Conservation (phyloP, 2,888 invertebrate species). For the Hipparchia sbordonii region DNA sequence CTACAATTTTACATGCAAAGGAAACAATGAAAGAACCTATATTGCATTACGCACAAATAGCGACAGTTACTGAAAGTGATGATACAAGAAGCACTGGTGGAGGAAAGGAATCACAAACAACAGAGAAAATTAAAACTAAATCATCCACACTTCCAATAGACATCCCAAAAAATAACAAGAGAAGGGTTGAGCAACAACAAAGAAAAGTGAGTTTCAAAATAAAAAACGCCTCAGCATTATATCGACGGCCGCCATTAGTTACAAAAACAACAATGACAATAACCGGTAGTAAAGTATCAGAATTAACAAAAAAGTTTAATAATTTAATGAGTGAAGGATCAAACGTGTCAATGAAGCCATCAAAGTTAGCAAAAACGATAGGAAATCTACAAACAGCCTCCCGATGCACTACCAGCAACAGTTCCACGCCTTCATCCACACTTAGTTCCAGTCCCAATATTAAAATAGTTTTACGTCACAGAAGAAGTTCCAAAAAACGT, state of each 20-base stretch:
- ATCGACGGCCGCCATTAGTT: constrained; percentile 69
- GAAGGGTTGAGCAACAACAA: constrained; percentile 65
- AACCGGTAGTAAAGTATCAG: constrained; percentile 84
- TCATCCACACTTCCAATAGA: constrained; percentile 47
- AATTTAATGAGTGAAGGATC: constrained; percentile 80
- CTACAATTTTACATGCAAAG: constrained; percentile 41
- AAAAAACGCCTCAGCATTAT: constrained; percentile 74
- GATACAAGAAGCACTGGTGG: constrained; percentile 78
- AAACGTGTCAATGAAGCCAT: constrained; percentile 73
- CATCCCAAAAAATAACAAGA: constrained; percentile 54
- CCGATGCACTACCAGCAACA: constrained; percentile 64
- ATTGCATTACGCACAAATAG: constrained; percentile 73
- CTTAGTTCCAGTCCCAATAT: constrained; percentile 76
- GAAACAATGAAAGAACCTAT: constrained; percentile 52
- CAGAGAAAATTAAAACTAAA: constrained; percentile 47
- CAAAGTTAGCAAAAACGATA: constrained; percentile 81
- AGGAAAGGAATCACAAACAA: constrained; percentile 54
- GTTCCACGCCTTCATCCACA: constrained; percentile 75
- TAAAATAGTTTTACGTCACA: constrained; percentile 74
- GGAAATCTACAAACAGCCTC: constrained; percentile 66
- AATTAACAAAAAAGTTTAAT: constrained; percentile 87
- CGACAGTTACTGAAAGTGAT: constrained; percentile 68
- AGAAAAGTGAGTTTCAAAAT: constrained; percentile 85
- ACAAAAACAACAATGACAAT: constrained; percentile 78
- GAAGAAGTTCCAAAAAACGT: constrained; percentile 73